Evolutionary conservation across 2,888 invertebrate genomes (phyloP).

Genomic region (Plebejus melissa): DNA sequence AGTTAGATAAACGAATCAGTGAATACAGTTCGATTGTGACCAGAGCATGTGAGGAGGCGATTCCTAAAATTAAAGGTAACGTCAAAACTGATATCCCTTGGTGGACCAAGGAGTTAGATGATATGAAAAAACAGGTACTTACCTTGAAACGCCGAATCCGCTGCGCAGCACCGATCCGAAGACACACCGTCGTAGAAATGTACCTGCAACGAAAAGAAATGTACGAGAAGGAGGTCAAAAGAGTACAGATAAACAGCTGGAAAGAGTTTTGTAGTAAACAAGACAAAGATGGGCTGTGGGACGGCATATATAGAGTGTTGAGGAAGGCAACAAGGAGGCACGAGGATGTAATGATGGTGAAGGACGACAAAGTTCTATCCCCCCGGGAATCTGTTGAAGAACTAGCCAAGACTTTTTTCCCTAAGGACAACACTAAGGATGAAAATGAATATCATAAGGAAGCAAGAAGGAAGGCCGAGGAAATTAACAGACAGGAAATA

Average conservation of each 20-base stretch:
- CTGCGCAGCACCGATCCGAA: constrained; percentile 33
- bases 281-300: not conserved
- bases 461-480: too few relatives aligned
- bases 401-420: too few relatives aligned
- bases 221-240: too few relatives aligned
- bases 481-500: too few relatives aligned
- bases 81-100: constrained; percentile 29
- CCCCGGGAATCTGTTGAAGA: too few relatives aligned
- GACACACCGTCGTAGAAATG: constrained; percentile 32
- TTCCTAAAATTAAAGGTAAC: constrained; percentile 2
- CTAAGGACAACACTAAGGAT: too few relatives aligned
- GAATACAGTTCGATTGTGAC: not conserved
- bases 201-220: constrained; percentile 30
- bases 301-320: not conserved
- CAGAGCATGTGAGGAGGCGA: not conserved
- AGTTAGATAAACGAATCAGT: not conserved
- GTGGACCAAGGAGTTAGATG: constrained; percentile 31
- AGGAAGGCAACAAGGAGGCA: not conserved
- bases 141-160: constrained; percentile 34
- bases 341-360: too few relatives aligned
- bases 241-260: constrained; percentile 29
- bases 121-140: constrained; percentile 32
- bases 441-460: too few relatives aligned
- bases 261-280: not conserved
- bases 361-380: too few relatives aligned